Conservation (phyloP, 2,797 vertebrate species). For the Acipenser ruthenus region DNA sequence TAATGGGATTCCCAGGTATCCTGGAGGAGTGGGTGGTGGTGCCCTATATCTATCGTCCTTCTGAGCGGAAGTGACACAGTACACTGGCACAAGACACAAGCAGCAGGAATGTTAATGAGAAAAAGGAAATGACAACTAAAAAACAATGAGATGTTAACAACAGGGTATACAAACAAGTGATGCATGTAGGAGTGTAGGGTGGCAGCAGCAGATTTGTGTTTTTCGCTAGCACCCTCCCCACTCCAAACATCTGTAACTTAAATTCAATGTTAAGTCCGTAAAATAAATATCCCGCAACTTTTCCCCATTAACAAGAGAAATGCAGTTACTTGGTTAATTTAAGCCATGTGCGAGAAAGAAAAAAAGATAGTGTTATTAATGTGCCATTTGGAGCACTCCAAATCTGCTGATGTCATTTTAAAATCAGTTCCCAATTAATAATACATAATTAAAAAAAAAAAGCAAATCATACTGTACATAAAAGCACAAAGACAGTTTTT, state of each 20-base stretch:
- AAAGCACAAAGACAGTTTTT: conserved; percentile 11
- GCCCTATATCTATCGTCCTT: conserved; percentile 92
- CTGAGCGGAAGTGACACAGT: conserved; percentile 93
- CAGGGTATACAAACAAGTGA: conserved; percentile 46
- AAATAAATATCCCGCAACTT: too few species aligned
- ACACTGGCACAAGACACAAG: conserved; percentile 78
- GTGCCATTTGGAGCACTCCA: conserved; percentile 17
- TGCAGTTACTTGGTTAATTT: neutral
- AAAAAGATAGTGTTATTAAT: neutral
- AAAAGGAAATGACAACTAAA: conserved; percentile 45
- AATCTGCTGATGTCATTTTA: conserved; percentile 30
- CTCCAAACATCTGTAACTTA: neutral
- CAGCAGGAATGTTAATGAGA: conserved; percentile 56
- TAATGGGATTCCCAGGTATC: conserved; percentile 92
- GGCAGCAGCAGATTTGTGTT: conserved; percentile 40
- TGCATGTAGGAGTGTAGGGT: conserved; percentile 38
- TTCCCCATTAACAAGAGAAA: too few species aligned
- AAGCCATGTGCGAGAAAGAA: neutral
- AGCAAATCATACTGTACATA: neutral
- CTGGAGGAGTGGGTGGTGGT: conserved; percentile 91
- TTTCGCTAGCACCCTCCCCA: neutral
- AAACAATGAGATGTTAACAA: conserved; percentile 65
- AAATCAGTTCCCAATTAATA: conserved; percentile 23
- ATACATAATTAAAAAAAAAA: conserved; percentile 16
- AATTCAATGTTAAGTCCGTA: too few species aligned